Percentiles rank a stretch among this genome's conserved stretches.
Evolutionary conservation across 2,888 invertebrate species (phyloP).

Genomic region (Sepiola atlantica): DNA sequence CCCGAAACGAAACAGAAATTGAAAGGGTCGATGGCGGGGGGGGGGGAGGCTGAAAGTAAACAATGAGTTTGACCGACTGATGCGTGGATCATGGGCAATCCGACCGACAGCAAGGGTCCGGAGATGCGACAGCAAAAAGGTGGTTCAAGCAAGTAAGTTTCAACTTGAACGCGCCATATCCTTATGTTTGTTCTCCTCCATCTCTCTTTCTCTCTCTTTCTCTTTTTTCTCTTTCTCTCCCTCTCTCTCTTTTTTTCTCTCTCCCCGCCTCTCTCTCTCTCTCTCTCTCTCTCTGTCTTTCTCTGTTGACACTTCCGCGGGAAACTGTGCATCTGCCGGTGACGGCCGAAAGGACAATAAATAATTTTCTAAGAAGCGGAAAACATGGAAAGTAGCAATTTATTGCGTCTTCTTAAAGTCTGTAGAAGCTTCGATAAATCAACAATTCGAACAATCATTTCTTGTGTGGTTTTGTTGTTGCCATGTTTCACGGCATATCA

Average conservation of each 20-base stretch:
- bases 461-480: too few species aligned
- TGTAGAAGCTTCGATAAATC: neutral
- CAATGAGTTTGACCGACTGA: neutral
- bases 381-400: neutral
- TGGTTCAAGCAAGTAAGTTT: neutral
- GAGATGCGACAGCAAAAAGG: neutral
- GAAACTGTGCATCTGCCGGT: neutral
- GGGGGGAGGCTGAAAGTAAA: neutral
- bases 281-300: neutral
- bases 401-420: neutral
- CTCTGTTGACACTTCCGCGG: neutral
- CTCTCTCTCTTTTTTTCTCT: neutral
- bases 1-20: neutral
- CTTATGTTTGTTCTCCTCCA: too few species aligned
- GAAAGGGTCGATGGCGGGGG: neutral
- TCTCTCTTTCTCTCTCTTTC: neutral
- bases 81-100: neutral
- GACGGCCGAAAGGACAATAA: neutral
- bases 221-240: neutral
- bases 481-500: too few species aligned
- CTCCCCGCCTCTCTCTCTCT: too few species aligned
- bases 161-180: neutral
- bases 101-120: neutral
- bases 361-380: neutral
- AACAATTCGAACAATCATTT: neutral